Evolutionary conservation across 2,113 vertebrate species (phyloP), one percentile per base, ranked within the genome.

Genomic region (Phaethornis superciliosus): DNA sequence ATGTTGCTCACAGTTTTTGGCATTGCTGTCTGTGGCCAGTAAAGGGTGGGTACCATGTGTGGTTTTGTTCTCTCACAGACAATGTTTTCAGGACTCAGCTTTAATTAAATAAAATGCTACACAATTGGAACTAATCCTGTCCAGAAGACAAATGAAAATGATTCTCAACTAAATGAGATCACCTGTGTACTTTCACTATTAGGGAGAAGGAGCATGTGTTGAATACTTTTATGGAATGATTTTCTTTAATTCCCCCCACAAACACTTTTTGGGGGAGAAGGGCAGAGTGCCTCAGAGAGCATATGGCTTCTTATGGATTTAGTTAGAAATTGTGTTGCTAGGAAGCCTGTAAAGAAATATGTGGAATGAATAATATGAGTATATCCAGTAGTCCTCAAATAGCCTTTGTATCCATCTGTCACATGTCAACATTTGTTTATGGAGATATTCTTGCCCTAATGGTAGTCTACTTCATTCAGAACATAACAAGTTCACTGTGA

Each of bases 251-350:
- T 81, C 20, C 20, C 26, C 63, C n/a, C 24, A 56, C 9, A 86
- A 74, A 67, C 44, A 8, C 51, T 67, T 42, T 75, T 64, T 76
- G 6, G 0, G 69, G 14, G 35, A 51, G 40, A 65, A 51, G 55
- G 49, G 47, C 30, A 55, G 15, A 68, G 54, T 88, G 35, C 37
- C 27, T 69, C 32, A 40, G 59, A 75, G n/a, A 91, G 2, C 51
- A n/a, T 24, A 68, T 10, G 15, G 23, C n/a, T 93, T 77, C 88
- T 65, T 59, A 40, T 11, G 32, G 51, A 81, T 92, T 84, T 75
- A 76, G 46, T 87, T 87, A 81, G 64, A 81, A 86, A 86, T 68
- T 64, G 80, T 86, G 92, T 95, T 95, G 88, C 95, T 96, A 94
- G 90, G 95, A 96, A 64, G 95, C 56, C 65, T 92, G 76, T 70